phyloP scores from a whole-genome alignment of 2,113 vertebrate genomes.

The Blennius ocellaris region DNA sequence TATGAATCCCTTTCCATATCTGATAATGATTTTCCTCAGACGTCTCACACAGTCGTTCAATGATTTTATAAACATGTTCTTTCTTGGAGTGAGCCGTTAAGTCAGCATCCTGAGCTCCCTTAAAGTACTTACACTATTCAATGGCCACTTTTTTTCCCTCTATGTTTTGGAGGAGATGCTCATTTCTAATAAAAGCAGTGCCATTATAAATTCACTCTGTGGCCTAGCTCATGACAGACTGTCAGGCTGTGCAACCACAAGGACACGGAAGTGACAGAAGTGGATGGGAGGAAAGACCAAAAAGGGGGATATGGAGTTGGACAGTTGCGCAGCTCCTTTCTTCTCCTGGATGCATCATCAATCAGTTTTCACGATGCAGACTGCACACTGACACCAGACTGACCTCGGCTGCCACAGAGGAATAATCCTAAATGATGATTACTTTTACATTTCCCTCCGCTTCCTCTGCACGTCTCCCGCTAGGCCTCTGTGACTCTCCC shows the following conservation, averaged over 20 bases:
- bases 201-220: conserved; percentile 43
- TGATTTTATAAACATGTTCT: no score
- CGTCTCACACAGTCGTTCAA: no score
- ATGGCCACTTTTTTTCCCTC: conserved; percentile 12
- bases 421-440: conserved; percentile 79
- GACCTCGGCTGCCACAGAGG: conserved; percentile 67
- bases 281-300: conserved; percentile 40
- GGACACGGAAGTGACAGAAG: conserved; percentile 43
- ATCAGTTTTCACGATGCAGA: conserved; percentile 69
- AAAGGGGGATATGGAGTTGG: conserved; percentile 25
- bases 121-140: conserved; percentile 13
- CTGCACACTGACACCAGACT: conserved; percentile 62
- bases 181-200: conserved; percentile 16
- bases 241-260: conserved; percentile 35
- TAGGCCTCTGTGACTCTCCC: conserved; percentile 14
- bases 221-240: conserved; percentile 31
- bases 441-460: conserved; percentile 76
- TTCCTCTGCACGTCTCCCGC: conserved; percentile 65
- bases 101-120: neutral
- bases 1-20: no score
- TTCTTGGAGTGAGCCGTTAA: neutral
- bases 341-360: conserved; percentile 66
- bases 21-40: no score
- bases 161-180: conserved; percentile 9
- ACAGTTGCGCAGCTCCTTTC: conserved; percentile 52